A percentile compares a stretch with the other conserved stretches of the same genome.
Evolutionary conservation across 2,888 invertebrate species (phyloP).

Genomic region (Linnaemya vulpina): DNA sequence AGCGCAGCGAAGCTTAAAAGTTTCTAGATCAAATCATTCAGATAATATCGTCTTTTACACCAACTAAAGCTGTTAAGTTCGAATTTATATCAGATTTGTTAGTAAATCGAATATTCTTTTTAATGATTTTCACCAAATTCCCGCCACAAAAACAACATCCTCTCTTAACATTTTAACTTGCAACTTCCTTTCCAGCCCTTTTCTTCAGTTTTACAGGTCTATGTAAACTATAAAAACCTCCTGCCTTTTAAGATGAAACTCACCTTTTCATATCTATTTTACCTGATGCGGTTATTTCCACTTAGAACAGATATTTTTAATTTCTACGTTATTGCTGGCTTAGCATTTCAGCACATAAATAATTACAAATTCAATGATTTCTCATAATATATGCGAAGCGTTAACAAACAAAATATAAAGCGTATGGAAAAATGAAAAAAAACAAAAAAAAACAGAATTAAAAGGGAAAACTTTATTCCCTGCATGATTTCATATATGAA

Average conservation of each 20-base stretch:
- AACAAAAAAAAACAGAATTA: constrained; percentile 11
- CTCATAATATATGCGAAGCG: constrained; percentile 64
- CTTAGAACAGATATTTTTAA: constrained; percentile 50
- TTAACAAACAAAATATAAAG: constrained; percentile 49
- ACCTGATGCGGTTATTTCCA: constrained; percentile 60
- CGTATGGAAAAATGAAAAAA: background rate
- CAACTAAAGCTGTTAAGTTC: too few species aligned
- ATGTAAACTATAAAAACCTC: constrained; percentile 11
- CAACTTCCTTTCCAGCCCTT: constrained; percentile 6
- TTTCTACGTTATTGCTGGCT: constrained; percentile 26
- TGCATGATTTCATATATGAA: constrained; percentile 68
- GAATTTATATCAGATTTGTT: too few species aligned
- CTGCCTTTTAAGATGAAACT: constrained; percentile 45
- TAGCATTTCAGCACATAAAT: constrained; percentile 60
- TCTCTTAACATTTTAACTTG: background rate
- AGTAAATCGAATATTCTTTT: too few species aligned
- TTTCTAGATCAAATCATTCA: too few species aligned
- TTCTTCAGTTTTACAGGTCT: background rate
- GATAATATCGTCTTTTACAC: too few species aligned
- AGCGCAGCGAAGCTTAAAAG: too few species aligned
- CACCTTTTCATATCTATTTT: constrained; percentile 53
- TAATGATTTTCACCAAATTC: too few species aligned
- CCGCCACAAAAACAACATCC: too few species aligned
- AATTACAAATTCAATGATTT: constrained; percentile 70
- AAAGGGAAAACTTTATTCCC: constrained; percentile 62